Evolutionary conservation across 1,140 invertebrate genomes (phyloP).

Genomic region (Drosophila bipectinata): DNA sequence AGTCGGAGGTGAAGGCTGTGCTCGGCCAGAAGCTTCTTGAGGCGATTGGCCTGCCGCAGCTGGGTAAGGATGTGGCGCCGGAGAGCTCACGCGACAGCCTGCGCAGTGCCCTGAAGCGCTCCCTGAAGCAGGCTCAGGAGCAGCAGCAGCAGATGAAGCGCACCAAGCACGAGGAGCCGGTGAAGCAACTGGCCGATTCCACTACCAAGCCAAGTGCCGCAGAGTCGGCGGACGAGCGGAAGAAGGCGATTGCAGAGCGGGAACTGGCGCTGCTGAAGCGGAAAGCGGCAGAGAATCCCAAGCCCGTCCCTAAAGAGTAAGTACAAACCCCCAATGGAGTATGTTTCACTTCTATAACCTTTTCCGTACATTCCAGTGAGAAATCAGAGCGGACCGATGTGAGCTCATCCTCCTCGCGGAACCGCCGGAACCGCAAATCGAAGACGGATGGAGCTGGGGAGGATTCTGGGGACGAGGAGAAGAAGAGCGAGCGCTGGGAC

Average conservation of each 20-base stretch:
- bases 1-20: slow-evolving; percentile 60
- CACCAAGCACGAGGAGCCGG: slow-evolving; percentile 65
- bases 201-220: slow-evolving; percentile 61
- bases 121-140: slow-evolving; percentile 74
- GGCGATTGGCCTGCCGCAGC: slow-evolving; percentile 69
- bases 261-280: slow-evolving; percentile 64
- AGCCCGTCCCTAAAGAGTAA: slow-evolving; percentile 54
- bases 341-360: background rate
- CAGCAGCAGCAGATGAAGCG: slow-evolving; percentile 72
- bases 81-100: slow-evolving; percentile 64
- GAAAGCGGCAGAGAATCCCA: slow-evolving; percentile 43
- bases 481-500: slow-evolving; percentile 60
- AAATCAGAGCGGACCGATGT: slow-evolving; percentile 65
- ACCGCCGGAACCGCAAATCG: slow-evolving; percentile 53
- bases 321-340: slow-evolving; percentile 8
- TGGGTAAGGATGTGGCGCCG: slow-evolving; percentile 40
- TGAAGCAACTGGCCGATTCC: slow-evolving; percentile 68
- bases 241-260: slow-evolving; percentile 68
- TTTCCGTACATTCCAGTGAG: slow-evolving; percentile 42
- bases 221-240: slow-evolving; percentile 69
- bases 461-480: slow-evolving; percentile 56
- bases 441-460: slow-evolving; percentile 49
- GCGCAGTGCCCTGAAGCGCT: slow-evolving; percentile 72
- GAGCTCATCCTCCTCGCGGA: slow-evolving; percentile 65
- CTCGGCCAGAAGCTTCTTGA: slow-evolving; percentile 77